phyloP scores from a whole-genome alignment of 2,797 vertebrate species.

The Cephalopachus bancanus region DNA sequence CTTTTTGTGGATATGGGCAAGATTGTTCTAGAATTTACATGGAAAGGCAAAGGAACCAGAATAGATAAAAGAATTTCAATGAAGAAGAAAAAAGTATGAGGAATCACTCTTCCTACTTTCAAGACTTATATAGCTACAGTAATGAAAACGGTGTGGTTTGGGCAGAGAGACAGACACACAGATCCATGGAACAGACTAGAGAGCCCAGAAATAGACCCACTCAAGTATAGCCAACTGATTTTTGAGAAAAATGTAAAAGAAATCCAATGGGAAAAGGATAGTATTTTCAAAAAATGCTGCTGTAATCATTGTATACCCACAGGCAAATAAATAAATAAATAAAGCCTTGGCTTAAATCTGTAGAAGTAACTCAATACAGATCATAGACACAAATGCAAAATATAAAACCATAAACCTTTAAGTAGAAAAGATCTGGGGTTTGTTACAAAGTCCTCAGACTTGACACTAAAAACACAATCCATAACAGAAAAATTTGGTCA shows the following conservation, averaged over 20 bases:
- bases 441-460: background rate
- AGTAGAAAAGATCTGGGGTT: background rate
- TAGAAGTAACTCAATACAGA: background rate
- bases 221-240: background rate
- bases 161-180: background rate
- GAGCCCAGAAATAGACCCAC: background rate
- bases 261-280: background rate
- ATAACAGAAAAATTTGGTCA: background rate
- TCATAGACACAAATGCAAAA: background rate
- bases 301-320: background rate
- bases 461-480: background rate
- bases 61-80: background rate
- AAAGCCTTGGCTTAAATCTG: background rate
- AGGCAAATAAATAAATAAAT: background rate
- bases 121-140: background rate
- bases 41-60: background rate
- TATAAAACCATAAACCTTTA: background rate
- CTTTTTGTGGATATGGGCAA: background rate
- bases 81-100: background rate
- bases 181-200: background rate
- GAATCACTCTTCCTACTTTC: background rate
- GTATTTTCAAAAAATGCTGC: background rate
- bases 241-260: background rate
- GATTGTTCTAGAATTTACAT: background rate
- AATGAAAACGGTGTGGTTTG: background rate